Base-by-base conservation (phyloP, 2,797 vertebrate genomes). In the Halcyon chelicuti region DNA sequence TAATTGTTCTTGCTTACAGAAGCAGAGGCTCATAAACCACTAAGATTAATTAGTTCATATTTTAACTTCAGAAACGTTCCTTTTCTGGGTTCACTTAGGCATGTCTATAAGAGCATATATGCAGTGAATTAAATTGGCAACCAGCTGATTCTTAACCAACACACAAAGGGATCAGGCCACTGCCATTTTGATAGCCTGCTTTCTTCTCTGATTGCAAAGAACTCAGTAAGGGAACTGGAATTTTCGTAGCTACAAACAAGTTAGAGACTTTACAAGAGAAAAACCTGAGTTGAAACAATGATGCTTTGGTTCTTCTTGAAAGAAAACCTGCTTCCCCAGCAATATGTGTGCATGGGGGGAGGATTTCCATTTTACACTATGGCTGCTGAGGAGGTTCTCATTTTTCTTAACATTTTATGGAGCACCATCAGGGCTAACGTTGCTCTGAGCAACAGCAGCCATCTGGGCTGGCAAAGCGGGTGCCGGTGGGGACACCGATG, bases 341-440 rank as follows among this genome's bases (percentile, higher is more conserved):
- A 1, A 31, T 3, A 1, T 1, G 14, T 0, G 5, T 4, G 35
- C 1, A 0, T 0, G 9, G 7, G 9, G 23, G 3, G 4, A 61
- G 19, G 4, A 0, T 10, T 61, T 21, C 55, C 51, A 7, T 35
- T 35, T 20, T 2, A 4, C 9, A 14, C n/a, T 0, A 2, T 6
- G 14, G 63, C 55, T 49, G 13, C 9, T 39, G 18, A 55, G 57
- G 16, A 33, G 3, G 1, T 40, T 77, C 67, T 81, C n/a, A 4
- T 5, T 1, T 79, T 52, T 37, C 52, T 73, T 8, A 14, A 20
- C 0, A 0, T 47, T 62, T 62, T 7, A 2, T 1, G 6, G 42
- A 79, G 77, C 63, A 77, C 51, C 42, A 72, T 4, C 55, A 63
- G 65, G 51, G 39, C 15, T 23, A 65, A 29, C 1, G 0, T 23